Evolutionary conservation across 2,113 vertebrate species (phyloP).

Genomic region (Cochlearius cochlearius): DNA sequence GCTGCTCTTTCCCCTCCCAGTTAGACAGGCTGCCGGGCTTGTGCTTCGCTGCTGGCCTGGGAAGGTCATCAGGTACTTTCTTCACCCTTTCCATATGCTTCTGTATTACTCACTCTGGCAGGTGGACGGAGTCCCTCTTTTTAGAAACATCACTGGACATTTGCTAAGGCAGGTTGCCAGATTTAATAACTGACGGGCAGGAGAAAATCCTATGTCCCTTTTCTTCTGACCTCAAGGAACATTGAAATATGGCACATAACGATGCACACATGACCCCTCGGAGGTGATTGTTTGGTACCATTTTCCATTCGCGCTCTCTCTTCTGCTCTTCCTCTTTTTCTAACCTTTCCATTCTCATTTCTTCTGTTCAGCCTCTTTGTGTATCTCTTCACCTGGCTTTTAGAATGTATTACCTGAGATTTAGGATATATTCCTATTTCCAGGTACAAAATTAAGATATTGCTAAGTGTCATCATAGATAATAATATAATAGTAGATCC

Average conservation of each 20-base stretch:
- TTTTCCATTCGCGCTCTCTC: neutral
- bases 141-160: neutral
- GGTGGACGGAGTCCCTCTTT: neutral
- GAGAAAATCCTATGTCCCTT: neutral
- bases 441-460: slow-evolving; percentile 31
- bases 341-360: neutral
- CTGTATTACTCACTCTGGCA: neutral
- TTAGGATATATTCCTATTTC: slow-evolving; percentile 39
- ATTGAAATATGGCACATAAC: neutral
- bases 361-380: neutral
- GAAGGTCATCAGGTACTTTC: neutral
- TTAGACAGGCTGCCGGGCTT: neutral
- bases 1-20: neutral
- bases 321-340: neutral
- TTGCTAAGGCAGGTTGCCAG: neutral
- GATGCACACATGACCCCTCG: neutral
- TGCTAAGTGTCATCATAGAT: slow-evolving; percentile 51
- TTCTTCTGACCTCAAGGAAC: neutral
- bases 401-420: slow-evolving; percentile 5
- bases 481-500: slow-evolving; percentile 54
- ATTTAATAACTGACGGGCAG: neutral
- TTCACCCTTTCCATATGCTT: neutral
- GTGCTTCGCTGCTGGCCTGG: neutral
- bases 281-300: neutral
- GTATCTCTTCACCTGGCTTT: neutral